These are phyloP conservation scores for Petrocephalus sullivani DNA, from an alignment of 2,797 vertebrate species.

Conservation along the genomic window DNA sequence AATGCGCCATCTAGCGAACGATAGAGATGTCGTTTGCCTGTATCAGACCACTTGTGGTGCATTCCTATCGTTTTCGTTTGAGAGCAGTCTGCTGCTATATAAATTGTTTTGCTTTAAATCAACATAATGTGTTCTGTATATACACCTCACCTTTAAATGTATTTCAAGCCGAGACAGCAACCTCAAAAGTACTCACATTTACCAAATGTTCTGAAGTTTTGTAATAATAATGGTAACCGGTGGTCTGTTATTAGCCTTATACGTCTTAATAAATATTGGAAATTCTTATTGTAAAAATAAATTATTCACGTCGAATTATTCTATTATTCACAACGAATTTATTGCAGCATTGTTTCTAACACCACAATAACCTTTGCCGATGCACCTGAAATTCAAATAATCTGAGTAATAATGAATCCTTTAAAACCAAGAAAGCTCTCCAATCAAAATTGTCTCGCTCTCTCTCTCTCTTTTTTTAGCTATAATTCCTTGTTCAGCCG, in stretches of 20 bases:
- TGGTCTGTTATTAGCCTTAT: neutral
- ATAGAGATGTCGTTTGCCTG: conserved; percentile 18
- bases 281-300: neutral
- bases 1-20: neutral
- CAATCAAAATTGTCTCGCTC: neutral
- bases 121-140: neutral
- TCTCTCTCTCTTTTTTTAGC: no score
- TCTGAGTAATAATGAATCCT: neutral
- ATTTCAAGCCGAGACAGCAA: neutral
- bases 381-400: neutral
- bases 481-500: neutral
- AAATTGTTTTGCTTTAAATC: neutral
- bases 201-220: neutral
- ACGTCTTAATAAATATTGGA: neutral
- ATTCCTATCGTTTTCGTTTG: neutral
- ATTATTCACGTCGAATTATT: neutral
- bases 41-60: conserved; percentile 21
- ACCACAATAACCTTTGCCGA: neutral
- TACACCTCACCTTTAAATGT: neutral
- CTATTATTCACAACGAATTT: neutral
- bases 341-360: neutral
- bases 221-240: neutral
- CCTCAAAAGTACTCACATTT: neutral
- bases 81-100: neutral
- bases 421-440: conserved; percentile 7